Evolutionary conservation across 2,797 vertebrate species (phyloP).

Genomic region (Pangasius sanitwongsei): DNA sequence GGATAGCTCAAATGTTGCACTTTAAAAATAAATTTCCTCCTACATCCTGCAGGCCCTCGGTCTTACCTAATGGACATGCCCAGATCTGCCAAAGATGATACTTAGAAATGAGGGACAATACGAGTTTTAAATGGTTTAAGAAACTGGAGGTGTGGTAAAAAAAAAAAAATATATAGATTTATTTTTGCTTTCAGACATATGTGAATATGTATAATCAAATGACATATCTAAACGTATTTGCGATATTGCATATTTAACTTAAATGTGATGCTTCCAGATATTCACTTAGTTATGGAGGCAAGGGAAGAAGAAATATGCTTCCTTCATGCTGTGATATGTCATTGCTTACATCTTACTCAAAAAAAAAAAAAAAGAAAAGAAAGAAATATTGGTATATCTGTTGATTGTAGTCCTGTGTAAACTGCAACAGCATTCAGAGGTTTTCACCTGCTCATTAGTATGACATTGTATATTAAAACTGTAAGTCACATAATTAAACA

Average conservation of each 20-base stretch:
- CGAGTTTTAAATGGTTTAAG: constrained; percentile 40
- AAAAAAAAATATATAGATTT: constrained; percentile 43
- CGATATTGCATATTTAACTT: constrained; percentile 51
- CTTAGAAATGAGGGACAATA: constrained; percentile 41
- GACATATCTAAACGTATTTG: constrained; percentile 44
- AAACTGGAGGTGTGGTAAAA: constrained; percentile 8
- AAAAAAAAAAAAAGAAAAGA: background rate
- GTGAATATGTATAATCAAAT: constrained; percentile 48
- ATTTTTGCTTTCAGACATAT: constrained; percentile 54
- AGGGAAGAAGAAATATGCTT: constrained; percentile 11
- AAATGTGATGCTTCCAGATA: constrained; percentile 41
- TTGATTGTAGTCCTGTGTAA: constrained; percentile 35
- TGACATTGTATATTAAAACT: background rate
- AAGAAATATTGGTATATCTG: constrained; percentile 41
- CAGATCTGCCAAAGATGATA: constrained; percentile 73
- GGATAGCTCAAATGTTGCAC: constrained; percentile 40
- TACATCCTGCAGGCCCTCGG: constrained; percentile 57
- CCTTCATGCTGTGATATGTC: constrained; percentile 37
- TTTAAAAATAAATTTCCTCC: constrained; percentile 74
- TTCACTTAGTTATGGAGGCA: background rate
- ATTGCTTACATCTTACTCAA: constrained; percentile 41
- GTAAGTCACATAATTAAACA: background rate
- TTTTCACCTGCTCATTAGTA: background rate
- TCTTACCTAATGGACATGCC: constrained; percentile 60
- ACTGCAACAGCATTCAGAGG: background rate